These are phyloP conservation scores for Clarias batrachus DNA, from an alignment of 2,113 vertebrate genomes.

Conservation along the genomic window DNA sequence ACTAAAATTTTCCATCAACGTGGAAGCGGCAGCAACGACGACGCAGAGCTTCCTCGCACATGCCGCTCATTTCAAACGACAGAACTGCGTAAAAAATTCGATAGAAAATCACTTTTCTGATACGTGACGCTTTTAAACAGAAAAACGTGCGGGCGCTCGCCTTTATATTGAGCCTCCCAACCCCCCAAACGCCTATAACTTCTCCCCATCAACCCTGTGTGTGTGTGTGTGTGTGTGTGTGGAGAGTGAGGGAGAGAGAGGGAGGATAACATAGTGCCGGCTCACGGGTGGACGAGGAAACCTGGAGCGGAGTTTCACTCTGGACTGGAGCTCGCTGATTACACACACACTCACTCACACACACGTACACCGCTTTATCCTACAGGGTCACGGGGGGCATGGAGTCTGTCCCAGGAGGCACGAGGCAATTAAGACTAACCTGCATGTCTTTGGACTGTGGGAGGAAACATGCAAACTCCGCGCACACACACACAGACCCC, in stretches of 20 bases:
- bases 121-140: background rate
- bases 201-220: slow-evolving; percentile 71
- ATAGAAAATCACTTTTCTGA: no score
- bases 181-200: slow-evolving; percentile 65
- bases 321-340: slow-evolving; percentile 34
- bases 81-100: background rate
- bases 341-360: background rate
- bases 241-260: slow-evolving; percentile 9
- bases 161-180: slow-evolving; percentile 60
- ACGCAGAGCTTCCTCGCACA: background rate
- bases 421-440: no score
- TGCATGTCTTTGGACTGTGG: no score
- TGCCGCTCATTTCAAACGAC: background rate
- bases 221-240: slow-evolving; percentile 53
- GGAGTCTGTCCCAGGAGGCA: no score
- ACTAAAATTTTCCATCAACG: no score
- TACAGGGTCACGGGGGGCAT: no score
- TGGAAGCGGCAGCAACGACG: no score
- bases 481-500: no score
- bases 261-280: background rate
- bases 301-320: slow-evolving; percentile 46
- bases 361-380: no score
- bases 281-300: slow-evolving; percentile 53
- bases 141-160: slow-evolving; percentile 34
- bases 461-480: no score